phyloP scores from a whole-genome alignment of 2,888 invertebrate genomes.

The Caenorhabditis imperialis region DNA sequence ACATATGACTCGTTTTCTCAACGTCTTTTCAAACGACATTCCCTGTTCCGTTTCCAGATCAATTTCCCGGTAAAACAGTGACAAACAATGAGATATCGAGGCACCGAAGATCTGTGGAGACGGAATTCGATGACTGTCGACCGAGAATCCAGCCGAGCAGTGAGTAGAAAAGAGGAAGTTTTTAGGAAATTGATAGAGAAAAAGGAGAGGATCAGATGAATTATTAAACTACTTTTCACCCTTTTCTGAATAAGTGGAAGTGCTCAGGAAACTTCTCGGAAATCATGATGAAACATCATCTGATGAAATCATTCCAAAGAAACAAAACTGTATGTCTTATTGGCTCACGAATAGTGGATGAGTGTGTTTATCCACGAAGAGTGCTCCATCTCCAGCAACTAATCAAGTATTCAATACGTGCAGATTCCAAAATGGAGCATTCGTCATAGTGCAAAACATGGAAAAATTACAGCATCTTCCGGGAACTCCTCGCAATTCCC shows the following conservation, averaged over 20 bases:
- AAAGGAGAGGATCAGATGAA: not conserved
- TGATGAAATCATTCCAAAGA: no score
- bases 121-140: slow-evolving; percentile 48
- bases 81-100: no score
- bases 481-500: slow-evolving; percentile 65
- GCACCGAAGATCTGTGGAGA: not conserved
- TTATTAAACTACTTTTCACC: slow-evolving; percentile 6
- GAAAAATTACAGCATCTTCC: slow-evolving; percentile 23
- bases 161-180: slow-evolving; percentile 13
- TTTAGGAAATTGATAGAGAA: slow-evolving; percentile 23
- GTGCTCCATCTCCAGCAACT: no score
- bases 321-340: no score
- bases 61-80: no score
- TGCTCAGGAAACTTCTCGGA: not conserved
- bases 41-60: slow-evolving; percentile 22
- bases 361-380: no score
- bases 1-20: slow-evolving; percentile 24
- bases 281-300: not conserved
- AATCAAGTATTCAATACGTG: slow-evolving; percentile 24
- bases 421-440: slow-evolving; percentile 1
- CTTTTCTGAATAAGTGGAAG: not conserved
- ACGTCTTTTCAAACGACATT: slow-evolving; percentile 1
- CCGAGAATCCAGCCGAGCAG: slow-evolving; percentile 42
- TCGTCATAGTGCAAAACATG: not conserved
- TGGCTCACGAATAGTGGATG: no score